Evolutionary conservation across 23 tunicate species (phyloP), one percentile per base, ranked within the genome.

Genomic region (Trididemnum miniatum): DNA sequence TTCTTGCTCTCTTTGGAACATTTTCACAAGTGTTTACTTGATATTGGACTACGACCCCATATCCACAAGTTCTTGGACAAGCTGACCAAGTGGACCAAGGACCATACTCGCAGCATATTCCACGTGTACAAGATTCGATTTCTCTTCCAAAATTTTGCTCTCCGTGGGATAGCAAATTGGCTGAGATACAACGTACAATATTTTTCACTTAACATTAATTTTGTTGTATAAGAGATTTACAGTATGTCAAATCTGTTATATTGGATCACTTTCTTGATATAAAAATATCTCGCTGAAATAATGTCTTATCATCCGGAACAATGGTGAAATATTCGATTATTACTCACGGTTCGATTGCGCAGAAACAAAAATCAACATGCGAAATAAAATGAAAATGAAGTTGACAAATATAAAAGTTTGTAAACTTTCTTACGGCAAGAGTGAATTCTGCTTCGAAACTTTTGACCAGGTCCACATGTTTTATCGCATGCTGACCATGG

Each of bases 391-490:
- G 18, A 50, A 50, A 18, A 50, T 12, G 18, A 50, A 50, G 18
- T 12, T 50, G 18, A 50, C 57, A 50, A 50, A 18, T 50, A 12
- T 12, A 12, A 50, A 50, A 12, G 18, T 12, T n/a, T n/a, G n/a
- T n/a, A n/a, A n/a, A n/a, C n/a, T n/a, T n/a, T 15, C 90, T 85
- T 71, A 90, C 89, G 89, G 52, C 99, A 95, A 22, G 99, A 89
- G 72, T 95, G 95, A 25, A 82, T 78, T 50, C 99, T 82, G 27
- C 75, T 81, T 85, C 99, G 84, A 72, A 30, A 82, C 49, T 84
- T 35, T 38, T 69, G 23, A 18, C 95, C 95, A 31, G 35, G 71
- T 26, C 95, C 95, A 66, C 98, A 95, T 24, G 84, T n/a, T 5
- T 76, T 63, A 32, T 64, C 62, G 35, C 98, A 95, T 7, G 65